Conservation (phyloP, 1,140 invertebrate genomes). For the Arion vulgaris region DNA sequence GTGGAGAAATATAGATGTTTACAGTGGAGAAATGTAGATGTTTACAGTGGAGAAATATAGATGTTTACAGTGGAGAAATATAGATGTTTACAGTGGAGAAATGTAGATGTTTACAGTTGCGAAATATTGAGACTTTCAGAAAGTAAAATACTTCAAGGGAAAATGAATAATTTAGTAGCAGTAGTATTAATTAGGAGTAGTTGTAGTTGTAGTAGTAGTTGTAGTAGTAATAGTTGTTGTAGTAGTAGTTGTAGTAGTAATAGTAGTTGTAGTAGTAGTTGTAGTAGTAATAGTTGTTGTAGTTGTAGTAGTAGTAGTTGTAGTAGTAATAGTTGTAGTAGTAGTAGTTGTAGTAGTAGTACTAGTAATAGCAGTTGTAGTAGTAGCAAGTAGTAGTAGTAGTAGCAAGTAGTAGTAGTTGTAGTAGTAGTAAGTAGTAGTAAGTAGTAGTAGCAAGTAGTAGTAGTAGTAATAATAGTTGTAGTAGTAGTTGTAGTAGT, state of each 20-base stretch:
- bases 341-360: slow-evolving; percentile 1
- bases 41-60: no score
- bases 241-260: slow-evolving; percentile 36
- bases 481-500: background rate
- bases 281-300: slow-evolving; percentile 35
- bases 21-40: no score
- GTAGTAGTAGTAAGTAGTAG: no score
- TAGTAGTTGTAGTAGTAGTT: slow-evolving; percentile 34
- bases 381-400: background rate
- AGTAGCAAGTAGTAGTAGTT: background rate
- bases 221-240: slow-evolving; percentile 34
- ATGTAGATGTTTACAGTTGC: no score
- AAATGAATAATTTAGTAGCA: no score
- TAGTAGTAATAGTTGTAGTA: slow-evolving; percentile 22
- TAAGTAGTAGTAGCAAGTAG: background rate
- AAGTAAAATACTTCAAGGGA: no score
- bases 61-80: no score
- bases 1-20: no score
- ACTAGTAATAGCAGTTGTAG: background rate
- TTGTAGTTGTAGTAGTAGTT: slow-evolving; percentile 34
- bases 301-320: slow-evolving; percentile 35
- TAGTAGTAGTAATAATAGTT: background rate
- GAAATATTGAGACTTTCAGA: no score
- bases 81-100: no score
- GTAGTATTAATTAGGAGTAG: background rate